Evolutionary conservation across 2,888 invertebrate genomes (phyloP), one percentile per base, ranked within the genome.

Genomic region (Idaea dimidiata): DNA sequence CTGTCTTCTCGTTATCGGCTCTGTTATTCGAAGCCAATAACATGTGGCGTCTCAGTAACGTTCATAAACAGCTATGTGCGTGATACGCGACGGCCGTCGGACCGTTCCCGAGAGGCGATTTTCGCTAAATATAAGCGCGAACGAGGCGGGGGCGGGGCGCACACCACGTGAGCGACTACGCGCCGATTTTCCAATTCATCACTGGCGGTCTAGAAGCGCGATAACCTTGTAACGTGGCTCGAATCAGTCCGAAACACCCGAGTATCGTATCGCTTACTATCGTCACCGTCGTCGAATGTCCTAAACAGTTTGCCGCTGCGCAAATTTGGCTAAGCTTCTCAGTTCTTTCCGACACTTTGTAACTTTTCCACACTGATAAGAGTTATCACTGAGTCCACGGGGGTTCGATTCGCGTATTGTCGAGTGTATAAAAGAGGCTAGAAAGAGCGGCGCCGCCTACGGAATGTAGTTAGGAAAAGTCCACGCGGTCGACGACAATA

Each of bases 101-200:
- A 76, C 87, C 84, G 89, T 81, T 88, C 87, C 88, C 89, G 90
- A 92, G 89, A 91, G 91, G 87, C 84, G 89, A 91, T 91, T 91
- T 91, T 91, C 90, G 91, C 91, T 91, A 92, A 92, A 92, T 91
- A 91, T 91, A 92, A 88, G 89, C 80, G 87, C 87, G 83, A 84
- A 81, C 78, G 85, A 83, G 78, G 86, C 87, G 87, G 87, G 89
- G 88, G 88, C 88, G 89, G 89, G 89, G 89, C 88, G 83, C 82
- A 76, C 91, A 91, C 91, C 91, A 91, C 91, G 89, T 91, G 91
- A 91, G 89, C 86, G 86, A 88, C 91, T 91, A 91, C 90, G 91
- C 91, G 92, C 91, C 89, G 91, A 91, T 91, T 92, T 91, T 91
- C 88, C 91, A 91, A 91, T 91, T 91, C 91, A 92, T 91, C 91